These are phyloP conservation scores for Leguminivora glycinivorella DNA, from an alignment of 1,140 invertebrate species.

Conservation along the genomic window DNA sequence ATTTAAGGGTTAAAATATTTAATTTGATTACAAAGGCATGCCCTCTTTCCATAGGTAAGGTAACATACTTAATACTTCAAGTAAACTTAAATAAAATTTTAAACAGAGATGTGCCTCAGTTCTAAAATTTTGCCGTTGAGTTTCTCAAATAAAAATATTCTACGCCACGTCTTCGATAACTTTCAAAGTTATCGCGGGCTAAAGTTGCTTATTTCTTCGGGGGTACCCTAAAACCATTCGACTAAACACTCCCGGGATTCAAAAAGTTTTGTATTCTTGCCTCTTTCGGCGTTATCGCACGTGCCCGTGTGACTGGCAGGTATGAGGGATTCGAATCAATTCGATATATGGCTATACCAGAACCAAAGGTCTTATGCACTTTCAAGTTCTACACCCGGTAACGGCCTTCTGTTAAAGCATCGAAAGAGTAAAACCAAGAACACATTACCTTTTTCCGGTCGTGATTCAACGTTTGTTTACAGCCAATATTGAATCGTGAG, in stretches of 20 bases:
- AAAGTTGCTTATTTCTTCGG: conserved; percentile 28
- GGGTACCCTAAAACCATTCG: conserved; percentile 27
- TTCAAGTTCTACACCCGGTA: not conserved
- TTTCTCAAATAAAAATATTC: conserved; percentile 9
- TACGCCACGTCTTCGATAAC: conserved; percentile 17
- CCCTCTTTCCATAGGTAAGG: too few species aligned
- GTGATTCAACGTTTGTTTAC: conserved; percentile 16
- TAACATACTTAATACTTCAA: too few species aligned
- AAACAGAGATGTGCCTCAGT: not conserved
- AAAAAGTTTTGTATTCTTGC: conserved; percentile 26
- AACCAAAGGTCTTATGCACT: not conserved
- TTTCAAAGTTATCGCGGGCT: conserved; percentile 22
- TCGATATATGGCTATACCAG: not conserved
- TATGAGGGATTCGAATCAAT: conserved; percentile 25
- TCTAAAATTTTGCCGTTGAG: not conserved
- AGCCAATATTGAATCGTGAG: conserved; percentile 5
- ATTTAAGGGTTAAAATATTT: too few species aligned
- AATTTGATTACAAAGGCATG: too few species aligned
- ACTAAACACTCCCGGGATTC: conserved; percentile 25
- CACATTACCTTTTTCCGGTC: conserved; percentile 3
- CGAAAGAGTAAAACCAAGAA: not conserved
- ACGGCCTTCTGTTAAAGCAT: not conserved
- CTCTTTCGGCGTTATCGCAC: conserved; percentile 21
- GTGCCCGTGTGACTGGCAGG: conserved; percentile 26
- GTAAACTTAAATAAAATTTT: too few species aligned